Evolutionary conservation across 2,888 invertebrate genomes (phyloP), one percentile per base, ranked within the genome.

Genomic region (Nephrotoma appendiculata): DNA sequence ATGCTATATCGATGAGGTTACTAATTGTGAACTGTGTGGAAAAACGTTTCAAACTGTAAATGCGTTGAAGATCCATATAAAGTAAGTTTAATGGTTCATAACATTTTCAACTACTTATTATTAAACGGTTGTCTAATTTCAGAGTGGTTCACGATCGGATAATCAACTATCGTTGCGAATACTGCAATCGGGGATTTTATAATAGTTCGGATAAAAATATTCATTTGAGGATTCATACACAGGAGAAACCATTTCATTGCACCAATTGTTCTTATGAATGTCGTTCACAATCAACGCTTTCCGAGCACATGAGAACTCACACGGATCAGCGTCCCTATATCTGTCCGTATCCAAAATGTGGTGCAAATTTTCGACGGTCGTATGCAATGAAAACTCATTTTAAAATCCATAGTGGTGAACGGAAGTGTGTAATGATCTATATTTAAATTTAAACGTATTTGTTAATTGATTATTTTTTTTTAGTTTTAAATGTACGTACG

Each of bases 311-410:
- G 15, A n/a, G 85, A 44, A 44, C 44, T 11, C 85, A 85, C 45
- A 85, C 85, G 5, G 45, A 85, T 19, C 45, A 85, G 5, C 42
- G 85, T 11, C 85, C 85, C 3, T 85, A 15, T 12, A 85, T 2
- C 6, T 85, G 85, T 45, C 85, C 85, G 11, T 44, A 44, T 85
- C 42, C 44, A 3, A 19, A 19, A 5, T 85, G 85, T 85, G 44
- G 43, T 5, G 19, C 44, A 4, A 44, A 7, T 19, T 85, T 85
- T 85, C 42, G 44, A 6, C 85, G 85, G 15, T 85, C 85, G 19
- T 85, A 85, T 19, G 85, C 85, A 19, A 85, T 85, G 85, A 85
- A 85, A 85, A 85, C 19, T 85, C 85, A 85, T 85, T 85, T 44
- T 85, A 85, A 85, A 85, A 42, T 85, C 9, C 85, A 85, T 44